A percentile compares a stretch with the other conserved stretches of the same genome.
These are phyloP conservation scores for Brassicogethes aeneus DNA, from an alignment of 2,888 invertebrate species.

Conservation along the genomic window DNA sequence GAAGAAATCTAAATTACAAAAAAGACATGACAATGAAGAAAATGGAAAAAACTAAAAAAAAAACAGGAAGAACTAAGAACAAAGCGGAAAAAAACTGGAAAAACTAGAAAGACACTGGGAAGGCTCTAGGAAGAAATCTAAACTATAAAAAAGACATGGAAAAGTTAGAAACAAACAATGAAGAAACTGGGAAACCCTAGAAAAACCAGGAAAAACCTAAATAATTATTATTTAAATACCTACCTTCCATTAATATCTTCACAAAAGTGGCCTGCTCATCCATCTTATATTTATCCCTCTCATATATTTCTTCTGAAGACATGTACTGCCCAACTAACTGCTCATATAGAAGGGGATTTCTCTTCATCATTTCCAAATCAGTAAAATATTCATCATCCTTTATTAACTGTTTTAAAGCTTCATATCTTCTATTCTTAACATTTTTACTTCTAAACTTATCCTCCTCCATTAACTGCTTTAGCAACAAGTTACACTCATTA, in stretches of 20 bases:
- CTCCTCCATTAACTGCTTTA: slow-evolving; percentile 51
- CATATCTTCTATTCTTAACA: slow-evolving; percentile 71
- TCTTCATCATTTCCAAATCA: slow-evolving; percentile 86
- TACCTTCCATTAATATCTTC: slow-evolving; percentile 63
- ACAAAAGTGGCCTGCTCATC: slow-evolving; percentile 58
- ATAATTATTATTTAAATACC: no score
- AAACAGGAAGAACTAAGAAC: no score
- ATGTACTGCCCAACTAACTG: slow-evolving; percentile 82
- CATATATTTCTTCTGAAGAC: slow-evolving; percentile 63
- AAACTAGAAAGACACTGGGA: no score
- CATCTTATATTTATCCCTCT: slow-evolving; percentile 47
- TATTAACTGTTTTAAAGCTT: slow-evolving; percentile 67
- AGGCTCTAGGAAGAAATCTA: no score
- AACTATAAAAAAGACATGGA: no score
- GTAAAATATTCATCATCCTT: slow-evolving; percentile 71
- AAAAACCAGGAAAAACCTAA: no score
- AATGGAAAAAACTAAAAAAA: no score
- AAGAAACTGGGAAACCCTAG: no score
- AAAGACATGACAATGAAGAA: no score
- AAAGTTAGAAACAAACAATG: no score
- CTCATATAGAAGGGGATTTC: slow-evolving; percentile 85
- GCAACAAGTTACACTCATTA: slow-evolving; percentile 54
- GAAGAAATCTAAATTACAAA: no score
- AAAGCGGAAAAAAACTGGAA: no score
- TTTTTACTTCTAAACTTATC: slow-evolving; percentile 28